A percentile compares a stretch with the other conserved stretches of the same genome.
phyloP scores from a whole-genome alignment of 1,140 invertebrate species.

The Rhyzopertha dominica region DNA sequence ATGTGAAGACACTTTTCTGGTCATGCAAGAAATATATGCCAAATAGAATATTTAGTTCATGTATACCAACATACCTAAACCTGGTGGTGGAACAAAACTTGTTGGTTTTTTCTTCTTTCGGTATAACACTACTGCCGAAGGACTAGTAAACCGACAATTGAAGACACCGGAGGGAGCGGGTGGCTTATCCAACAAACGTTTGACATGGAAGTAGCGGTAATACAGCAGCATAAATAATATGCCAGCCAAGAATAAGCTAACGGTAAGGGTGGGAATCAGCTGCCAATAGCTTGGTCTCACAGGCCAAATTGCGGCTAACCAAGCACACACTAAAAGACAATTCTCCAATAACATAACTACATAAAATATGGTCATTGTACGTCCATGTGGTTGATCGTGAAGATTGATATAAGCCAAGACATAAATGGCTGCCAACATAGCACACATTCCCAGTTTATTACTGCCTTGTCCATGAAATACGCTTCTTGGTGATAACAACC shows the following conservation, averaged over 20 bases:
- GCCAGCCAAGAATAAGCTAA: slow-evolving; percentile 63
- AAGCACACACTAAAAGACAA: slow-evolving; percentile 64
- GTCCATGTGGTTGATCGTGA: slow-evolving; percentile 54
- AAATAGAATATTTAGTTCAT: too few species aligned
- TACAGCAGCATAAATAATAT: slow-evolving; percentile 81
- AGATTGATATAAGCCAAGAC: slow-evolving; percentile 89
- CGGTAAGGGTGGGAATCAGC: slow-evolving; percentile 53
- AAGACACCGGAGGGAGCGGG: slow-evolving; percentile 74
- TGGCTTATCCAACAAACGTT: slow-evolving; percentile 47
- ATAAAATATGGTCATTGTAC: slow-evolving; percentile 70
- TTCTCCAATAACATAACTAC: slow-evolving; percentile 90
- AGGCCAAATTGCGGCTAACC: slow-evolving; percentile 53
- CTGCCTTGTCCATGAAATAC: slow-evolving; percentile 76
- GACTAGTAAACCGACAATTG: slow-evolving; percentile 80
- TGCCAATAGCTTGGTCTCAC: slow-evolving; percentile 38
- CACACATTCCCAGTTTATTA: slow-evolving; percentile 57
- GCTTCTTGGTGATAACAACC: slow-evolving; percentile 77
- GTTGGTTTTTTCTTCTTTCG: slow-evolving; percentile 88
- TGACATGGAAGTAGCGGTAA: slow-evolving; percentile 71
- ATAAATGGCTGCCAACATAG: slow-evolving; percentile 79
- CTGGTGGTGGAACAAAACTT: slow-evolving; percentile 75
- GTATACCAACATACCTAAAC: too few species aligned
- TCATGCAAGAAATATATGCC: too few species aligned
- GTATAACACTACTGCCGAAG: slow-evolving; percentile 46
- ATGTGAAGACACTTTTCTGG: too few species aligned